These are phyloP conservation scores for Semotilus atromaculatus DNA, from an alignment of 2,797 vertebrate genomes.

Conservation along the genomic window DNA sequence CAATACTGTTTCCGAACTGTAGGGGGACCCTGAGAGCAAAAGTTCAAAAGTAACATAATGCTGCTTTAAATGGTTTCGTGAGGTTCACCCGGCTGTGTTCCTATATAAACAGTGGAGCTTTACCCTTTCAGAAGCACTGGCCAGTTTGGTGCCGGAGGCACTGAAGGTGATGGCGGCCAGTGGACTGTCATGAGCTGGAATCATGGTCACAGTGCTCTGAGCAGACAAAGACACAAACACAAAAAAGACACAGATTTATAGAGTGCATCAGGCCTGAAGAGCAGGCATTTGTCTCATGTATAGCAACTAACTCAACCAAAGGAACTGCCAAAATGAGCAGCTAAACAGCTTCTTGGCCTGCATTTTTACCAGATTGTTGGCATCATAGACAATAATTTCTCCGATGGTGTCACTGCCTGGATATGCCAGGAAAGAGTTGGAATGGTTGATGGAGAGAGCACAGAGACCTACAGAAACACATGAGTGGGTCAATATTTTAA, in stretches of 20 bases:
- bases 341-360: not conserved
- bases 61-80: too few species aligned
- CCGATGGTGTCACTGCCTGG: conserved; percentile 88
- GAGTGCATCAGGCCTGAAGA: not conserved
- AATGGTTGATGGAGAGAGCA: conserved; percentile 92
- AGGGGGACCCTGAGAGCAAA: too few species aligned
- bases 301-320: not conserved
- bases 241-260: not conserved
- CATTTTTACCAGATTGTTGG: conserved; percentile 87
- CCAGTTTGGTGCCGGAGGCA: conserved; percentile 85
- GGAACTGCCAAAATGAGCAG: not conserved
- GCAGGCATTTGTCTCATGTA: not conserved
- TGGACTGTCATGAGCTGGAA: conserved; percentile 90
- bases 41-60: too few species aligned
- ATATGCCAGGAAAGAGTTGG: conserved; percentile 93
- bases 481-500: not conserved
- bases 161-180: conserved; percentile 92
- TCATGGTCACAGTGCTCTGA: conserved; percentile 86
- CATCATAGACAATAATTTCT: conserved; percentile 90
- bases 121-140: conserved; percentile 93
- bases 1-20: too few species aligned
- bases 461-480: conserved; percentile 83
- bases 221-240: not conserved
- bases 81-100: not conserved
- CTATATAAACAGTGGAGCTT: conserved; percentile 25